phyloP scores from a whole-genome alignment of 2,797 vertebrate genomes.

The Salarias fasciatus region DNA sequence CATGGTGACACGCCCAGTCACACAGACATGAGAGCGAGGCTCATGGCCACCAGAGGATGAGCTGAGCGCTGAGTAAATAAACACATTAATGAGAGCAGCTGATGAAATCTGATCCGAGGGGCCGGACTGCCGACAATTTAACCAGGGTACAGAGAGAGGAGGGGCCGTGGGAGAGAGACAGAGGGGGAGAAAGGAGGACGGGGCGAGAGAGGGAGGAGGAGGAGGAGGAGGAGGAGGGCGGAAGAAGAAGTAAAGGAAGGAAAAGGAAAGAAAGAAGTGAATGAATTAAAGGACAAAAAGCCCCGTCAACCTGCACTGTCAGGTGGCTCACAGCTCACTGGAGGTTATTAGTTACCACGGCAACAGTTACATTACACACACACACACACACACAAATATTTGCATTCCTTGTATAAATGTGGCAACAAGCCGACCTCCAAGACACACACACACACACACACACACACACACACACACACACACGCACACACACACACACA shows the following conservation, averaged over 20 bases:
- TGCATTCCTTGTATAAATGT: slow-evolving; percentile 65
- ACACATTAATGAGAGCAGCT: slow-evolving; percentile 60
- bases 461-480: slow-evolving; percentile 44
- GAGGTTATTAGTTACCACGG: slow-evolving; percentile 20
- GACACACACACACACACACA: slow-evolving; percentile 47
- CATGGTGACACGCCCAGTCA: too few species aligned
- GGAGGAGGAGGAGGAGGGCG: background rate
- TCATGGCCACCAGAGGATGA: slow-evolving; percentile 50
- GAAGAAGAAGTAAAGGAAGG: background rate
- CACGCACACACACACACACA: slow-evolving; percentile 33
- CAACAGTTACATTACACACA: slow-evolving; percentile 57
- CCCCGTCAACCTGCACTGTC: slow-evolving; percentile 22
- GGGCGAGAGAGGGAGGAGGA: background rate
- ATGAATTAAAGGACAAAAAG: background rate
- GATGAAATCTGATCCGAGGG: slow-evolving; percentile 57
- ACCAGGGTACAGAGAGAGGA: slow-evolving; percentile 11
- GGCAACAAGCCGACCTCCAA: slow-evolving; percentile 46
- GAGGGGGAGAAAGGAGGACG: background rate
- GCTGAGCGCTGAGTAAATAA: slow-evolving; percentile 54
- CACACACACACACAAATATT: slow-evolving; percentile 61
- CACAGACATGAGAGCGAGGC: slow-evolving; percentile 3
- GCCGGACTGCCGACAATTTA: slow-evolving; percentile 34
- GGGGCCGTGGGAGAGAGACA: background rate
- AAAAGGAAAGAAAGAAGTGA: background rate
- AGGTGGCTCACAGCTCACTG: slow-evolving; percentile 29